Conservation (phyloP, 2,888 invertebrate genomes). For the Physocephala rufipes region DNA sequence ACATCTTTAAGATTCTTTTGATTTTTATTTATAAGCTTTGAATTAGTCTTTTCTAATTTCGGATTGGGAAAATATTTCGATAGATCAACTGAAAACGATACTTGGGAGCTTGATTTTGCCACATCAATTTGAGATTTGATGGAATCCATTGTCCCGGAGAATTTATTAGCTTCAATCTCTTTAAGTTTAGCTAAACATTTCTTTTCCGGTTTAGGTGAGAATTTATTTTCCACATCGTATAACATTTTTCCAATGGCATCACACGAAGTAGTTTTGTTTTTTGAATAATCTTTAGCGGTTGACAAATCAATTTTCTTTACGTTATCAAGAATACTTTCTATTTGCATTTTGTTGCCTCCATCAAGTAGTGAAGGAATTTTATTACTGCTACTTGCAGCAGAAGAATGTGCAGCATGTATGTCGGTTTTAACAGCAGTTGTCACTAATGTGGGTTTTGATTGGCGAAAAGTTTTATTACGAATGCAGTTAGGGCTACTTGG, state of each 20-base stretch:
- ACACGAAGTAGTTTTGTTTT: conserved; percentile 28
- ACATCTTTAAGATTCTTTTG: conserved; percentile 65
- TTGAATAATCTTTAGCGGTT: conserved; percentile 30
- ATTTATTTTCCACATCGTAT: conserved; percentile 53
- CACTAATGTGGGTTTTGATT: conserved; percentile 6
- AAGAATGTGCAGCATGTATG: no score
- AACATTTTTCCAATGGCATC: conserved; percentile 56
- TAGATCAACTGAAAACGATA: conserved; percentile 56
- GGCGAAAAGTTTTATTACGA: conserved; percentile 45
- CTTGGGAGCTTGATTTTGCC: conserved; percentile 60
- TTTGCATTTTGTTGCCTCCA: conserved; percentile 54
- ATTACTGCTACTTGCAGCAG: conserved; percentile 43
- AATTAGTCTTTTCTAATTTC: conserved; percentile 56
- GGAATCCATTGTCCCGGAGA: conserved; percentile 63
- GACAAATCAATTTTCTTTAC: conserved; percentile 54
- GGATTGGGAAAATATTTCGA: conserved; percentile 65
- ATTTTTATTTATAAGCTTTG: conserved; percentile 58
- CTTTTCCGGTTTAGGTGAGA: conserved; percentile 49
- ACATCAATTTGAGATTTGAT: conserved; percentile 62
- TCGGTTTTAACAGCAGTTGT: background rate
- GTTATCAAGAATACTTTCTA: conserved; percentile 55
- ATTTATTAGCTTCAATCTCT: conserved; percentile 62
- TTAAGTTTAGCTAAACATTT: conserved; percentile 58
- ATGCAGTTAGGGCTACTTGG: conserved; percentile 30
- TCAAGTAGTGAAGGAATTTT: conserved; percentile 30